These are phyloP conservation scores for Myiopsitta monachus DNA, from an alignment of 2,113 vertebrate species.

Conservation along the genomic window DNA sequence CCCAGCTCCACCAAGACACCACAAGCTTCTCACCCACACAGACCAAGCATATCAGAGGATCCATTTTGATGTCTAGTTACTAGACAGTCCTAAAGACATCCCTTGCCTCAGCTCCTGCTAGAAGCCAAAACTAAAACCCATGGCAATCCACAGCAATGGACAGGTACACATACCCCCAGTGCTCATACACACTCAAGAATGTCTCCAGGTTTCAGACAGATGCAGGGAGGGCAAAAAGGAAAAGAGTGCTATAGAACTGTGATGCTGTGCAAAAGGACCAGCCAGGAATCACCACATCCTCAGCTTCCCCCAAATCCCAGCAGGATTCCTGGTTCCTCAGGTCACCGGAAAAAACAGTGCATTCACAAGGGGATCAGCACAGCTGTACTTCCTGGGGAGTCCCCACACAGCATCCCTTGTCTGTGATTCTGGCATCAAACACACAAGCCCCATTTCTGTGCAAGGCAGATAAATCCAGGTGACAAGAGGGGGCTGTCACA, in stretches of 20 bases:
- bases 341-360: neutral
- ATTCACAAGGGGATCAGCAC: neutral
- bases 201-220: neutral
- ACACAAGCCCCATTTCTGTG: neutral
- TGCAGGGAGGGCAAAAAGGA: neutral
- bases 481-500: neutral
- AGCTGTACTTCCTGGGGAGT: neutral
- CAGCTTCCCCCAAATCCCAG: no score
- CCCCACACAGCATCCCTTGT: neutral
- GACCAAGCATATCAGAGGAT: neutral
- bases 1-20: neutral
- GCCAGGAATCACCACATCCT: neutral
- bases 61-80: neutral
- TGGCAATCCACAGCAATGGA: neutral
- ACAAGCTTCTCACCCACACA: neutral
- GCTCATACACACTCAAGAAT: neutral
- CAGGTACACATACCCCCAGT: neutral
- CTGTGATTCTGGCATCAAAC: neutral
- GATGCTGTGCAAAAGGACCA: neutral
- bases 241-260: neutral
- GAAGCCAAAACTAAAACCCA: neutral
- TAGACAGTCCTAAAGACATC: neutral
- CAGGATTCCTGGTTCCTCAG: neutral
- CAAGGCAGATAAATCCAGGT: neutral
- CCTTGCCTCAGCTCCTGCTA: neutral